Base-by-base conservation (phyloP, 2,888 invertebrate genomes). In the Cabera pusaria region DNA sequence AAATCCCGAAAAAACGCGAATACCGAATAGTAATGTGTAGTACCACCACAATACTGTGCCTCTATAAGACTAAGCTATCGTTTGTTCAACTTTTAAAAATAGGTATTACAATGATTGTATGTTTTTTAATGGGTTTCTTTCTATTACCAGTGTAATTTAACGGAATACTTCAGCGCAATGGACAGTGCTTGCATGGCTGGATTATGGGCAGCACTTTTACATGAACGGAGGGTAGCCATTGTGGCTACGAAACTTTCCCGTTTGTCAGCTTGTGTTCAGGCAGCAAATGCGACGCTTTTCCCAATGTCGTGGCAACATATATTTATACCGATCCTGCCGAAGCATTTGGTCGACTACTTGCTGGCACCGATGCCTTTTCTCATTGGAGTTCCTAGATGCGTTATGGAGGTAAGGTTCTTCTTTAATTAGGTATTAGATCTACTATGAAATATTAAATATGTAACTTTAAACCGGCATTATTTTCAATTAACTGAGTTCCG, bases 301-400 rank as follows among this genome's bases (percentile, higher is more conserved):
- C 99, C 99, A 0, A 98, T 99, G 98, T 95, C 95, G 56, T 99
- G 99, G 99, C 98, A 99, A 83, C 98, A 98, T 68, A 97, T 99
- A 69, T 99, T 96, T 79, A 98, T 99, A 81, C 98, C 98, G 32
- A 95, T 99, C 56, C 86, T 98, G 64, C 98, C 98, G 9, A 92
- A 93, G 74, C 93, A 95, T 68, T 91, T 98, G 46, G 93, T 95
- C 53, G 98, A 98, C 81, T 97, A 97, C 78, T 86, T 97, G 52
- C 90, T 94, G 57, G 99, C 99, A 6, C 99, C 99, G 0, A 99
- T 99, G 98, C 99, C 99, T 25, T 99, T 96, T 88, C 90, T 99
- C 25, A 98, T 99, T 66, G 99, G 99, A 44, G 97, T 98, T 47
- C 98, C 98, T 52, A 92, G 94, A 50, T 91, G 92, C 60, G 94